Evolutionary conservation across 2,113 vertebrate species (phyloP).

Genomic region (Ameiurus melas): DNA sequence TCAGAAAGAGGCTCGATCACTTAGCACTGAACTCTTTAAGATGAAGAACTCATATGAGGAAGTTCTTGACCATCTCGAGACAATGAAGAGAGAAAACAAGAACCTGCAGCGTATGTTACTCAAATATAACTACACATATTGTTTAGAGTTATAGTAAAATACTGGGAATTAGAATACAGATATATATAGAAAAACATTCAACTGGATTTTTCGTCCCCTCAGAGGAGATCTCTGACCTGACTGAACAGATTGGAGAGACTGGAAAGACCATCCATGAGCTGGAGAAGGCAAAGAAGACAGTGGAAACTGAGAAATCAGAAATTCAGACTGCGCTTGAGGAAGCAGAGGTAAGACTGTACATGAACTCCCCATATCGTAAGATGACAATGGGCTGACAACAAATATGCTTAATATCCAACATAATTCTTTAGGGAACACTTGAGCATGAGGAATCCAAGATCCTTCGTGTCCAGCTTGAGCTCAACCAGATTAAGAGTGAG

Average conservation of each 20-base stretch:
- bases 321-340: slow-evolving; percentile 54
- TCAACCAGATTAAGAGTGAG: slow-evolving; percentile 84
- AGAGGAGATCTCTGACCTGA: slow-evolving; percentile 55
- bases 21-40: slow-evolving; percentile 72
- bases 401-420: not conserved
- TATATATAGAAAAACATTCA: not conserved
- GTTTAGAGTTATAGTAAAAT: not conserved
- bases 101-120: slow-evolving; percentile 30
- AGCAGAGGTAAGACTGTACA: slow-evolving; percentile 40
- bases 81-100: slow-evolving; percentile 62
- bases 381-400: not conserved
- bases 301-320: slow-evolving; percentile 51
- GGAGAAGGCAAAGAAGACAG: slow-evolving; percentile 79
- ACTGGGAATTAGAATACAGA: not conserved
- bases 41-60: slow-evolving; percentile 76
- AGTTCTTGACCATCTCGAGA: slow-evolving; percentile 73
- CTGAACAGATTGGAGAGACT: slow-evolving; percentile 61
- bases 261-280: slow-evolving; percentile 80
- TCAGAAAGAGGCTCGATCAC: slow-evolving; percentile 70
- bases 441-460: slow-evolving; percentile 76
- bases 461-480: slow-evolving; percentile 77
- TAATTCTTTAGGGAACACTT: slow-evolving; percentile 64
- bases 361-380: not conserved
- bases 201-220: not conserved
- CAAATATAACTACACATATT: not conserved